Evolutionary conservation across 1,140 invertebrate species (phyloP).

Genomic region (Apis florea): DNA sequence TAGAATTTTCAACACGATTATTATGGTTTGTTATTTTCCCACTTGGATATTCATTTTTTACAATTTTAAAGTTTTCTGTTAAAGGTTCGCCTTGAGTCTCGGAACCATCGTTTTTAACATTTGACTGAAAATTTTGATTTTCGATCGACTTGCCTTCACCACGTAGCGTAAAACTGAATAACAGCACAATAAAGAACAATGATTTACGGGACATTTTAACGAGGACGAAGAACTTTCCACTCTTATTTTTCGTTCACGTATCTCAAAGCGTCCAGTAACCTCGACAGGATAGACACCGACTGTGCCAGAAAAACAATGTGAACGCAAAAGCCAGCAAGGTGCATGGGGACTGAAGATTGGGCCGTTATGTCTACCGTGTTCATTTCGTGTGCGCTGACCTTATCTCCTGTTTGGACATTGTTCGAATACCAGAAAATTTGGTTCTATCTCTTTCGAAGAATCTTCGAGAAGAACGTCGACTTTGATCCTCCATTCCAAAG

Average conservation of each 20-base stretch:
- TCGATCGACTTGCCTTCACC: slow-evolving; percentile 43
- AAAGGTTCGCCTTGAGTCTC: not conserved
- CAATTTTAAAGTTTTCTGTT: not conserved
- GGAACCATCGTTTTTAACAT: not conserved
- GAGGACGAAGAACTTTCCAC: not conserved
- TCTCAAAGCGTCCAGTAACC: not conserved
- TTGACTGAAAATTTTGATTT: slow-evolving; percentile 1
- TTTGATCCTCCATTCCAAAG: not conserved
- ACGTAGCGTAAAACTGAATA: slow-evolving; percentile 1
- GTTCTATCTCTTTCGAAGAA: slow-evolving; percentile 30
- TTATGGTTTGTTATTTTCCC: not conserved
- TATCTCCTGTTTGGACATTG: slow-evolving; percentile 71
- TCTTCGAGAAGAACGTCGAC: slow-evolving; percentile 18
- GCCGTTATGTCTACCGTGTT: slow-evolving; percentile 51
- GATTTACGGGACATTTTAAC: slow-evolving; percentile 42
- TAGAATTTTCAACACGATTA: not conserved
- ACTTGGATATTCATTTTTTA: not conserved
- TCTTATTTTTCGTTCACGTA: not conserved
- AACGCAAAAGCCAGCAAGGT: slow-evolving; percentile 66
- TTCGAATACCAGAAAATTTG: slow-evolving; percentile 59
- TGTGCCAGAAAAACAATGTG: slow-evolving; percentile 62
- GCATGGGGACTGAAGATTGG: slow-evolving; percentile 64
- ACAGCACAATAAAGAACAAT: slow-evolving; percentile 29
- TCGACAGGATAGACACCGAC: slow-evolving; percentile 58
- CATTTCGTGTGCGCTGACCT: slow-evolving; percentile 65